Evolutionary conservation across 2,797 vertebrate species (phyloP).

Genomic region (Hyperoplus immaculatus): DNA sequence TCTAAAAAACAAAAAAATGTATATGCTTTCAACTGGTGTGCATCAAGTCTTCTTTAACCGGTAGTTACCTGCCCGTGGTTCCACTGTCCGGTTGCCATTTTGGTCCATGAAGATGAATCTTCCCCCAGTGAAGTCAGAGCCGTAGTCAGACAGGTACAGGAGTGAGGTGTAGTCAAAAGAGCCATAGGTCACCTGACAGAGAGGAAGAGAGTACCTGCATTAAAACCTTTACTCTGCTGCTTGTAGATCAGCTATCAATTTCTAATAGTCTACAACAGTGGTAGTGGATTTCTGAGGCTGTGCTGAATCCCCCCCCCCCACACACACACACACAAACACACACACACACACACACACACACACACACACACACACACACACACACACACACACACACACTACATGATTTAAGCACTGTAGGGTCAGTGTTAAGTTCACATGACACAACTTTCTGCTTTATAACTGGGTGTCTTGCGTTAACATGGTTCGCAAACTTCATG

Average conservation of each 20-base stretch:
- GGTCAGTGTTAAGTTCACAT: no score
- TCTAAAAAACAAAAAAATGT: no score
- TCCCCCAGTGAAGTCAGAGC: constrained; percentile 92
- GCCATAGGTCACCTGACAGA: constrained; percentile 92
- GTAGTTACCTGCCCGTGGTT: constrained; percentile 84
- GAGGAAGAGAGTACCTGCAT: background rate
- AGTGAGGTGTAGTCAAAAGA: constrained; percentile 98
- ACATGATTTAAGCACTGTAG: no score
- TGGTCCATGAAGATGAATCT: constrained; percentile 94
- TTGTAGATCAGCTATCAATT: background rate
- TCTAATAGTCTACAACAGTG: background rate
- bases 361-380: no score
- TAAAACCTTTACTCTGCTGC: background rate
- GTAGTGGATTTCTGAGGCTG: background rate
- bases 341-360: no score
- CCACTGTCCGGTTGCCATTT: constrained; percentile 90
- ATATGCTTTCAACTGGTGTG: no score
- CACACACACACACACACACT: no score
- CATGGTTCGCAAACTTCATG: no score
- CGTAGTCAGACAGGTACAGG: constrained; percentile 95
- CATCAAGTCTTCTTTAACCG: background rate
- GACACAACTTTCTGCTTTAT: no score
- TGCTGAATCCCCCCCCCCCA: background rate
- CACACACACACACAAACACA: no score
- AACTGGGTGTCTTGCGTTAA: no score